Base-by-base conservation (phyloP, 1,140 invertebrate genomes). In the Arion vulgaris region DNA sequence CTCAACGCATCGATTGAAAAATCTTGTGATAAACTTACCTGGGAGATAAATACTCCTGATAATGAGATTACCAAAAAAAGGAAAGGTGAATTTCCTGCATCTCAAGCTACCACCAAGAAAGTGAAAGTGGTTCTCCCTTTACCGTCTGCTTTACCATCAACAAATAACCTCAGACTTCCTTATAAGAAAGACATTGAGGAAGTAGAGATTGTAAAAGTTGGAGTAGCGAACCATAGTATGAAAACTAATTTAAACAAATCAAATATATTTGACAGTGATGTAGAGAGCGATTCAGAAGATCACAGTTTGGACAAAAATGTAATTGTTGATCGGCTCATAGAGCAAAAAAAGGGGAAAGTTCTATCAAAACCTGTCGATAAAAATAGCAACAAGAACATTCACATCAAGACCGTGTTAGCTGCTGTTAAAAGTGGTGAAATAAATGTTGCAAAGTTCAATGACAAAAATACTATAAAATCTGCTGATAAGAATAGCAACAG, bases 51-150 rank as follows among this genome's bases (percentile, higher is more conserved):
- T 13, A 86, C 84, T 0, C 68, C 83, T 19, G 86, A 89, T 57
- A 83, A 53, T 38, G 88, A 88, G 66, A 86, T 89, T 23, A 84
- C 76, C n/a, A 89, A 84, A 72, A 87, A 85, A 71, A 57, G 87
- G 68, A 88, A 86, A 78, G 89, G 89, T 34, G 79, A 87, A 81
- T 88, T 89, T 53, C 85, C 87, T 7, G 23, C 19, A 34, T 11
- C 0, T 49, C 28, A 26, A 23, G 80, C 28, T 26, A 36, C 19
- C 49, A 36, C 1, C n/a, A 72, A 39, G 49, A 83, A 51, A 41
- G n/a, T 28, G 49, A 69, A 51, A 76, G 28, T 1, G 41, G 15
- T 32, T 53, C 7, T 11, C 51, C n/a, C 26, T 66, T 26, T 13
- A 57, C 13, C 32, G 51, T 34, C n/a, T 62, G n/a, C 38, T 81